Evolutionary conservation across 37 sponge, comb jelly and placozoan species (phyloP), one percentile per base, ranked within the genome.

Genomic region (Theonella swinhoei): DNA sequence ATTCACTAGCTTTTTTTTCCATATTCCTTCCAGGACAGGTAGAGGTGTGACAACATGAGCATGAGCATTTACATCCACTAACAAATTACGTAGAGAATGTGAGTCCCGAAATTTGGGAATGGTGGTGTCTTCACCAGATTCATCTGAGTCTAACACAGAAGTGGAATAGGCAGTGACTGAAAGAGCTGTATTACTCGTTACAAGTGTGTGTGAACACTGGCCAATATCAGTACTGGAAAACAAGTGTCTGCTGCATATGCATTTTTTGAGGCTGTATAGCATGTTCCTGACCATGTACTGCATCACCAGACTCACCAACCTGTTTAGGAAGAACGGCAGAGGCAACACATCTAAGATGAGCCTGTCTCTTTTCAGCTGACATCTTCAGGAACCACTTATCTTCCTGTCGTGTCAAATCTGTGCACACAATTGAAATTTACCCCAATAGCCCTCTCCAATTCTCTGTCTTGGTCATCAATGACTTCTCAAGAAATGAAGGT

Each of bases 381-480:
- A 78, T 63, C 1, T 14, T 34, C n/a, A n/a, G 26, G n/a, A n/a
- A 66, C 19, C 67, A 66, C 26, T 66, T 29, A 25, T 7, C 26
- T 66, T 66, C 67, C 17, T 29, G 17, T 66, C 8, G 20, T 23
- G 17, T 29, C 8, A 66, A 66, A 8, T 66, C 8, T 29, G 28
- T 26, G 67, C 28, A 11, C 26, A 29, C 7, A 71, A 35, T 24
- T 33, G 39, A 24, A 37, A 71, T 24, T 71, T 71, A 17, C 72
- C 72, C 8, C 39, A 8, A 71, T 24, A 71, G 72, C 72, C 39
- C 72, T 9, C 24, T 71, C 39, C 9, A 71, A 24, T 33, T 71
- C 72, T 71, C 72, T 71, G 39, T 71, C 72, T 33, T 71, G 72
- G 39, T 71, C 72, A n/a, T 71, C 72, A 40, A 71, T 71, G 24